Conservation (phyloP, 1,140 invertebrate species). For the Helicoverpa zea region DNA sequence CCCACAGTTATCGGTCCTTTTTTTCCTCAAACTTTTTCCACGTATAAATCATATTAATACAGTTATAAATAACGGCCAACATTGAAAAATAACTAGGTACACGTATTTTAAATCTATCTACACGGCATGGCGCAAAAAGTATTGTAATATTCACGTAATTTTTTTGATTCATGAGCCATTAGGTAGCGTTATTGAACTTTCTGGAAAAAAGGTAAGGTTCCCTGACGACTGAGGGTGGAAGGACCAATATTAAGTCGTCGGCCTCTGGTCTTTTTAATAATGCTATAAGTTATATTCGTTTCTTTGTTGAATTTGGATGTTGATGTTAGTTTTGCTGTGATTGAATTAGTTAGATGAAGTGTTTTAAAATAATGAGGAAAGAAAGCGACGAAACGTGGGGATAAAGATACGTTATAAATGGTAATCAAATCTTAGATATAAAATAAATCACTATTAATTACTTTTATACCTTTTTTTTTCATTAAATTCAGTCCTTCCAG, state of each 20-base stretch:
- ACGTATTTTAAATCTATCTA: constrained; percentile 49
- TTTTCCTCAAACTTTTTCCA: constrained; percentile 34
- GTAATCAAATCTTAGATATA: too few species aligned
- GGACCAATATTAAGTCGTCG: constrained; percentile 38
- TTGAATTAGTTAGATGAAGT: neutral
- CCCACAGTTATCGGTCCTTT: constrained; percentile 14
- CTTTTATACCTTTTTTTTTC: too few species aligned
- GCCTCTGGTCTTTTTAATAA: constrained; percentile 29
- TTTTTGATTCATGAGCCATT: constrained; percentile 74
- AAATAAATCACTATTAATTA: too few species aligned
- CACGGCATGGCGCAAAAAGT: constrained; percentile 51
- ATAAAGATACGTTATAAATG: too few species aligned
- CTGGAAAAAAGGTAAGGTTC: constrained; percentile 57
- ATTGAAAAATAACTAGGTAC: constrained; percentile 46
- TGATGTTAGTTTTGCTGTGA: neutral
- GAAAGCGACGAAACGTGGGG: too few species aligned
- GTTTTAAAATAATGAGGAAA: neutral
- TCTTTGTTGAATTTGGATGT: neutral
- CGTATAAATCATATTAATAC: constrained; percentile 39
- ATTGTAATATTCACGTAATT: constrained; percentile 63
- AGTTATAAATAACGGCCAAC: constrained; percentile 40
- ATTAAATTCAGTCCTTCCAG: too few species aligned
- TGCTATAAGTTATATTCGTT: constrained; percentile 9
- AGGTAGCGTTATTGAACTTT: constrained; percentile 69
- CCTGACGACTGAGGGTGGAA: constrained; percentile 13